Conservation (phyloP, 2,888 invertebrate species). For the Aleiodes testaceus region DNA sequence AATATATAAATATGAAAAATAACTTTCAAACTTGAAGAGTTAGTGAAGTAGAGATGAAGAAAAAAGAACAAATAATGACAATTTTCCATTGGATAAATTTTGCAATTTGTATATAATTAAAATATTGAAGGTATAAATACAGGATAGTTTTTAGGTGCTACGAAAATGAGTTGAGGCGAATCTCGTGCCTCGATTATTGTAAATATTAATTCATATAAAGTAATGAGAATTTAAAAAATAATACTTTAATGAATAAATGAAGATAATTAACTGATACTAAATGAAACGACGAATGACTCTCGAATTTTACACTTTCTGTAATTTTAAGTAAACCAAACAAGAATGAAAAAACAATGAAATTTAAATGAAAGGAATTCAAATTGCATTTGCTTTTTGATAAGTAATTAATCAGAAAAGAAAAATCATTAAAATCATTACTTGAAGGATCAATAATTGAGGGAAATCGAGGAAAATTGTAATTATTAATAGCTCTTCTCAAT, state of each 20-base stretch:
- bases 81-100: constrained; percentile 68
- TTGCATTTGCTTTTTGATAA: no score
- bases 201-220: constrained; percentile 35
- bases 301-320: constrained; percentile 63
- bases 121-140: constrained; percentile 57
- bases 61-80: constrained; percentile 52
- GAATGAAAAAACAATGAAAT: background rate
- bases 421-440: constrained; percentile 2
- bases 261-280: constrained; percentile 34
- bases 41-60: constrained; percentile 33
- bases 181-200: constrained; percentile 60
- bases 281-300: constrained; percentile 50
- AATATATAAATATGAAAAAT: constrained; percentile 48
- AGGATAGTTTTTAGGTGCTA: constrained; percentile 46
- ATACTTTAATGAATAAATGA: constrained; percentile 15
- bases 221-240: background rate
- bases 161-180: constrained; percentile 51
- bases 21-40: constrained; percentile 52
- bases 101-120: constrained; percentile 71
- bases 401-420: background rate
- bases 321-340: constrained; percentile 51
- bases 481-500: background rate
- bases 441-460: constrained; percentile 1
- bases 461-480: background rate
- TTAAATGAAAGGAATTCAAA: background rate